These are phyloP conservation scores for Odontomachus brunneus DNA, from an alignment of 1,140 invertebrate genomes.

Conservation along the genomic window DNA sequence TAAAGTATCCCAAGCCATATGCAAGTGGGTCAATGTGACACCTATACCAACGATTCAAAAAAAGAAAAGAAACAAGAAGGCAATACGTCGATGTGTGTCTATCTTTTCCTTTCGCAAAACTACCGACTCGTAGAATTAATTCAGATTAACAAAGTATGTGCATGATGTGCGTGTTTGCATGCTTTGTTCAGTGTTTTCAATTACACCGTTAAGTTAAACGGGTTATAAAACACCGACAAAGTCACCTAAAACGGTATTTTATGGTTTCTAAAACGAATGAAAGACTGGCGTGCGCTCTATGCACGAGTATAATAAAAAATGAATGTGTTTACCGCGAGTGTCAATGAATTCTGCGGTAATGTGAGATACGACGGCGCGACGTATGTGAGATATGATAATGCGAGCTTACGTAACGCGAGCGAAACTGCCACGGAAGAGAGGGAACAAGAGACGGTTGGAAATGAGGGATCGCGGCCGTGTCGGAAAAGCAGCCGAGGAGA, in stretches of 20 bases:
- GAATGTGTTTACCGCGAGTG: constrained; percentile 5
- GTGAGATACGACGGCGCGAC: not conserved
- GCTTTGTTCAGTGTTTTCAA: too few relatives aligned
- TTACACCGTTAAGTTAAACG: too few relatives aligned
- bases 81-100: too few relatives aligned
- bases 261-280: not conserved
- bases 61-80: not conserved
- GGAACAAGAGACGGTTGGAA: constrained; percentile 61
- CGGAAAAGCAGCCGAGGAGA: constrained; percentile 63
- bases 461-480: constrained; percentile 63
- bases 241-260: not conserved
- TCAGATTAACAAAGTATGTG: too few relatives aligned
- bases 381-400: constrained; percentile 66
- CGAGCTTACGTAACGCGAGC: constrained; percentile 64
- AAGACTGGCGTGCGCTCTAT: not conserved
- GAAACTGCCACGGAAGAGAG: constrained; percentile 67
- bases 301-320: constrained; percentile 6
- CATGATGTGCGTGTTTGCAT: too few relatives aligned
- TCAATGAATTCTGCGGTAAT: constrained; percentile 42
- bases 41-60: not conserved
- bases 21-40: not conserved
- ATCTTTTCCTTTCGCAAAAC: too few relatives aligned
- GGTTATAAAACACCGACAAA: not conserved
- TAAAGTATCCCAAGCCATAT: not conserved
- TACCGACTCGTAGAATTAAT: too few relatives aligned